Evolutionary conservation across 2,113 vertebrate species (phyloP), one percentile per base, ranked within the genome.

Genomic region (Trematomus loennbergii): DNA sequence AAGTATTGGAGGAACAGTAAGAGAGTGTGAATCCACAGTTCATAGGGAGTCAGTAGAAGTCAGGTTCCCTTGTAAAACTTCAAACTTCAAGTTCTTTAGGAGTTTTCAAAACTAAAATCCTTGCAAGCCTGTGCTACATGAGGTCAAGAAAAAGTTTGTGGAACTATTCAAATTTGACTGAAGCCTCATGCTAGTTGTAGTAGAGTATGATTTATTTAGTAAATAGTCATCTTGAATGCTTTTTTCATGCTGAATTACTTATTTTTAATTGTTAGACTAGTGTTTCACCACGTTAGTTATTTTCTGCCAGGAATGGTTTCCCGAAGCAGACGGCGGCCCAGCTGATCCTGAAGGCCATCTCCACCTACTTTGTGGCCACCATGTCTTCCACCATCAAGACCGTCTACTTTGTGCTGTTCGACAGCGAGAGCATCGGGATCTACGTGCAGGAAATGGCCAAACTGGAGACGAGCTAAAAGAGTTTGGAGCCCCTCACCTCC

Each of bases 311-410:
- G 89, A 99, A 98, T 0, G 97, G 97, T 18, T 99, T 99, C 88
- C 98, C 98, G 0, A 99, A 99, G 93, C 98, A 99, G 94, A 99
- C 95, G 0, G 98, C 98, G 0, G 98, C 98, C 16, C 98, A 99
- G 95, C 96, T 99, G 48, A 99, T 99, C 85, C 96, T 99, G 75
- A 99, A 97, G 94, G 97, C 97, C 93, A 99, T 99, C 92, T 99
- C 97, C 95, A 98, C 92, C 91, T 99, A 99, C 91, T 99, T 99
- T 12, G 97, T 99, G 90, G 95, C 97, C n/a, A 99, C 97, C 0
- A 99, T 99, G 98, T 97, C 97, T 72, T 99, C 98, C 81, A 97
- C 97, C 81, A 99, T 99, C 96, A 99, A 99, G 94, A 99, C 97
- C 0, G 96, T 99, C 79, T 99, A 98, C 94, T 99, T 99, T 0